A percentile compares a stretch with the other conserved stretches of the same genome.
Conservation (phyloP, 2,797 vertebrate species). For the Hipposideros larvatus region DNA sequence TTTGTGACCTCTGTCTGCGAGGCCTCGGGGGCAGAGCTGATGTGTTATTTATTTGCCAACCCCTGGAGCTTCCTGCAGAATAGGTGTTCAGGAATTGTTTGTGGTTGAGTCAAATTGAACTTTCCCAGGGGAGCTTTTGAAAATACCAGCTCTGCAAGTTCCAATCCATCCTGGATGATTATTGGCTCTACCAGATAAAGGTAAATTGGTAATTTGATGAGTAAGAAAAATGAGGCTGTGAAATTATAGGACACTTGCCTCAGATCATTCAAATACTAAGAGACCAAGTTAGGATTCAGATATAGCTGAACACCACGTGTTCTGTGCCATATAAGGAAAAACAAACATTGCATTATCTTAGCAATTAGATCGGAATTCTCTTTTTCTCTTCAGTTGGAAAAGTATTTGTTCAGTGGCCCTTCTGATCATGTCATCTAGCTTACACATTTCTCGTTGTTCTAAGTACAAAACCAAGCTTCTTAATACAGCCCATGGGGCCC, state of each 20-base stretch:
- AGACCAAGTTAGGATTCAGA: neutral
- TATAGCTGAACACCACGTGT: rapidly evolving
- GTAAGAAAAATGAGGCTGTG: neutral
- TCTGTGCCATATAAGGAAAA: rapidly evolving
- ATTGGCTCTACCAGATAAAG: neutral
- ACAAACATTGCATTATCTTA: rapidly evolving
- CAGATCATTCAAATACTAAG: rapidly evolving
- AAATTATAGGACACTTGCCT: neutral
- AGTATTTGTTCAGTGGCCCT: neutral
- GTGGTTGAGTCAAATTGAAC: neutral
- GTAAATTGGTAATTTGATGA: neutral
- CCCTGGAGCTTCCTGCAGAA: neutral
- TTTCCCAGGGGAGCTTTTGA: neutral
- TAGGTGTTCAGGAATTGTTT: neutral
- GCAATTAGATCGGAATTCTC: neutral
- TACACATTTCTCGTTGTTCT: neutral
- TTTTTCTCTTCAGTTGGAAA: neutral
- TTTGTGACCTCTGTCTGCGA: neutral
- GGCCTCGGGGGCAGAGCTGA: neutral
- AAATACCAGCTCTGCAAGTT: neutral
- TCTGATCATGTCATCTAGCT: neutral
- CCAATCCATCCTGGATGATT: neutral
- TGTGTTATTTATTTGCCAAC: neutral
- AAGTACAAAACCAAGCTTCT: neutral
- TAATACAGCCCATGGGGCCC: rapidly evolving